These are phyloP conservation scores for Malurus alboscapulatus DNA, from an alignment of 2,113 vertebrate genomes.

Conservation along the genomic window DNA sequence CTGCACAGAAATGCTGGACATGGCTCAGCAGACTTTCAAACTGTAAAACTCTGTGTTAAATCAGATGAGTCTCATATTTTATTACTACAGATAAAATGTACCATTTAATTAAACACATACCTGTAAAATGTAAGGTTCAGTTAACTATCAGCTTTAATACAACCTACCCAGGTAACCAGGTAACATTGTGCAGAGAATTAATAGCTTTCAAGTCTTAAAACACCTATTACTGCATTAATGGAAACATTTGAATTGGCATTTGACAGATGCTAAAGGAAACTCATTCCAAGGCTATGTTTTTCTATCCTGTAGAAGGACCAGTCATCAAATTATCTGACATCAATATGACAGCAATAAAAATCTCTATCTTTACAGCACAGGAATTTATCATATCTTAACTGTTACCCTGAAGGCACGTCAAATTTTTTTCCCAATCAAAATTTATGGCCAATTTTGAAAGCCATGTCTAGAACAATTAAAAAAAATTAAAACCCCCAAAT, in stretches of 20 bases:
- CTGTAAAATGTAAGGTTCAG: conserved; percentile 36
- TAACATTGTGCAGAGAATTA: conserved; percentile 4
- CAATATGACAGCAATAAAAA: not conserved
- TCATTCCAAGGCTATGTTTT: not conserved
- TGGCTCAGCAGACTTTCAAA: conserved; percentile 35
- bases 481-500: not conserved
- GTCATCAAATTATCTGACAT: not conserved
- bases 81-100: conserved; percentile 39
- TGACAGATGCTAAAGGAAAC: not conserved
- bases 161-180: conserved; percentile 11
- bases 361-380: not conserved
- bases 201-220: conserved; percentile 29
- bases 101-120: conserved; percentile 17
- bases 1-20: not conserved
- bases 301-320: not conserved
- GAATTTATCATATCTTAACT: not conserved
- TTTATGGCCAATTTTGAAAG: not conserved
- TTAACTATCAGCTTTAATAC: conserved; percentile 19
- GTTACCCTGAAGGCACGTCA: not conserved
- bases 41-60: conserved; percentile 6
- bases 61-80: not conserved
- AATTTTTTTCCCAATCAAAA: not conserved
- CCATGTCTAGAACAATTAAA: not conserved
- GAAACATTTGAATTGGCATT: not conserved
- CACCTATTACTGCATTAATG: not conserved